These are phyloP conservation scores for Oreortyx pictus DNA, from an alignment of 2,797 vertebrate genomes.

Conservation along the genomic window DNA sequence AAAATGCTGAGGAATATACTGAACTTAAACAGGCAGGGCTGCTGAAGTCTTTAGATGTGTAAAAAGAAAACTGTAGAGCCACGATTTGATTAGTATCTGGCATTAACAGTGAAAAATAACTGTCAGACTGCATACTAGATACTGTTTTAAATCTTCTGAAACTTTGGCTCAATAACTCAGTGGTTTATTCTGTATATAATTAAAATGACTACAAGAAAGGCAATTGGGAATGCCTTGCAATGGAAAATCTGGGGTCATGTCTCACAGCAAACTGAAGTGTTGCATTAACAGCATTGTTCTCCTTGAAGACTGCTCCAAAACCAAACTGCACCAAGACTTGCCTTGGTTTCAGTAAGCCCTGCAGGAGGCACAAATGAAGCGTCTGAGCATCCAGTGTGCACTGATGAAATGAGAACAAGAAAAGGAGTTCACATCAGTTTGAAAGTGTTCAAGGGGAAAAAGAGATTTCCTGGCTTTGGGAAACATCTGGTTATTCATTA, in stretches of 20 bases:
- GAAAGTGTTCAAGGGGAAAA: background rate
- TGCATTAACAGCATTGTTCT: background rate
- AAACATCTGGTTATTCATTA: slow-evolving; percentile 25
- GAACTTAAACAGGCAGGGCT: background rate
- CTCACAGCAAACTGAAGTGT: background rate
- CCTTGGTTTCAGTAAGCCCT: background rate
- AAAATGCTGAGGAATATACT: background rate
- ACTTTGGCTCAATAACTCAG: background rate
- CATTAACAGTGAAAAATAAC: slow-evolving; percentile 7
- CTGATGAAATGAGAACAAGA: background rate
- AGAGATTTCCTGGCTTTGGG: background rate
- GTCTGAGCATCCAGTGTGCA: background rate
- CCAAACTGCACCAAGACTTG: background rate
- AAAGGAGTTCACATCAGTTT: background rate
- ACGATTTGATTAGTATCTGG: background rate
- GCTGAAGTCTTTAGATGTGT: background rate
- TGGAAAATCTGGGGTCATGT: slow-evolving; percentile 10
- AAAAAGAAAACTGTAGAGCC: background rate
- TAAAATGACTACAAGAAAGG: slow-evolving; percentile 17
- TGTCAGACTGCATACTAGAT: background rate
- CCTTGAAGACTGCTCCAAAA: background rate
- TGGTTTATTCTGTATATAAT: slow-evolving; percentile 16
- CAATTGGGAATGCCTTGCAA: background rate
- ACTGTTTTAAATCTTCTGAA: slow-evolving; percentile 20
- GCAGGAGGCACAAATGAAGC: background rate